Percentiles rank a stretch among this genome's conserved stretches.
phyloP scores from a whole-genome alignment of 2,113 vertebrate genomes.

The Psammodynastes pulverulentus region DNA sequence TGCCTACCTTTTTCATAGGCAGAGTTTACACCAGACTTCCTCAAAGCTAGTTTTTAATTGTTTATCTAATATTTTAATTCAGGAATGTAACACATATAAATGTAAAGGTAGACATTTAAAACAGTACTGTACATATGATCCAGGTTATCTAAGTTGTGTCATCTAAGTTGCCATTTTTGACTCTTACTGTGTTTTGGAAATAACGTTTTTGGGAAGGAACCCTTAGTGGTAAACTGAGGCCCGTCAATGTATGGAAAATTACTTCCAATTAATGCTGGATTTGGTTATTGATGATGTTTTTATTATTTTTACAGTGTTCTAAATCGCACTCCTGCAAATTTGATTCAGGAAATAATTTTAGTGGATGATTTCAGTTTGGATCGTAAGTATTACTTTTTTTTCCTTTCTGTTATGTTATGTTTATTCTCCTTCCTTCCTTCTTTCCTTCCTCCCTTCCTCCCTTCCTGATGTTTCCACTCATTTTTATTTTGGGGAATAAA shows the following conservation, averaged over 20 bases:
- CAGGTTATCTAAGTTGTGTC: background rate
- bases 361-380: slow-evolving; percentile 98
- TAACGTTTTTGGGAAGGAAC: background rate
- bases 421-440: no score
- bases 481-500: background rate
- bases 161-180: background rate
- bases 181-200: background rate
- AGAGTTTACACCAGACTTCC: background rate
- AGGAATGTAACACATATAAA: background rate
- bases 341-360: slow-evolving; percentile 95
- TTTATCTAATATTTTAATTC: background rate
- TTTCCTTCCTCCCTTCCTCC: background rate
- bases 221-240: background rate
- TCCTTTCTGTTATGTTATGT: no score
- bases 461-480: background rate
- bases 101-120: background rate
- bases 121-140: background rate
- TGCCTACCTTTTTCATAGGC: background rate
- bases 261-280: background rate
- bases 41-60: background rate
- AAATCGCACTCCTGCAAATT: slow-evolving; percentile 81
- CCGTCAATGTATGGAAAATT: background rate
- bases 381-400: slow-evolving; percentile 76
- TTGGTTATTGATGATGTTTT: slow-evolving; percentile 5
- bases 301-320: slow-evolving; percentile 76